Conservation (phyloP, 2,113 vertebrate species). For the Heterotis niloticus region DNA sequence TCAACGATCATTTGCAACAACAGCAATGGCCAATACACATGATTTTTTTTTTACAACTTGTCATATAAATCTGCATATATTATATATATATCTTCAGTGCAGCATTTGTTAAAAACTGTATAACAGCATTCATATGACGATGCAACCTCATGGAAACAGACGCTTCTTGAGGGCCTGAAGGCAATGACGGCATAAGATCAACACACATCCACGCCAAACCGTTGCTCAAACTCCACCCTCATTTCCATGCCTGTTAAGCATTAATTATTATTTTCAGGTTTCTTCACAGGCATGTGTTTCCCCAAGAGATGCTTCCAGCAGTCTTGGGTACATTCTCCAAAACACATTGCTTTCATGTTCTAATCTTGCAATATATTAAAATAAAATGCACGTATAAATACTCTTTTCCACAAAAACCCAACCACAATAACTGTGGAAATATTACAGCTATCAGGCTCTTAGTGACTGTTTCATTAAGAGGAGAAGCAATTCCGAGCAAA, state of each 20-base stretch:
- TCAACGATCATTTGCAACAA: conserved; percentile 20
- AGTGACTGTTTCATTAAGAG: neutral
- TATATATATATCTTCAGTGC: conserved; percentile 56
- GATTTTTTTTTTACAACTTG: conserved; percentile 48
- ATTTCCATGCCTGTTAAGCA: neutral
- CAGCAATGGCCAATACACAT: conserved; percentile 38
- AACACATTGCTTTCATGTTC: neutral
- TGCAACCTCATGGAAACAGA: conserved; percentile 27
- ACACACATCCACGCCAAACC: neutral
- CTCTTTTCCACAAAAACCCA: neutral
- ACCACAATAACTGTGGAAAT: neutral
- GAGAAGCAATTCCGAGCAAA: neutral
- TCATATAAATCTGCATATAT: conserved; percentile 54
- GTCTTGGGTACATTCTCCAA: neutral
- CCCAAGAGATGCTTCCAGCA: too few species aligned
- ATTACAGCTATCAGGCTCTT: neutral
- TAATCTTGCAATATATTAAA: neutral
- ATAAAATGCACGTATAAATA: neutral
- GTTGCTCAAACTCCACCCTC: neutral
- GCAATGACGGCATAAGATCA: conserved; percentile 47
- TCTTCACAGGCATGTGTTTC: neutral
- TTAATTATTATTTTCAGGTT: neutral
- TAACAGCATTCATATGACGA: conserved; percentile 30
- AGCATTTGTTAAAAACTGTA: conserved; percentile 61
- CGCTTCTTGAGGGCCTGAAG: conserved; percentile 30